Evolutionary conservation across 2,888 invertebrate genomes (phyloP), one percentile per base, ranked within the genome.

Genomic region (Galeruca laticollis): DNA sequence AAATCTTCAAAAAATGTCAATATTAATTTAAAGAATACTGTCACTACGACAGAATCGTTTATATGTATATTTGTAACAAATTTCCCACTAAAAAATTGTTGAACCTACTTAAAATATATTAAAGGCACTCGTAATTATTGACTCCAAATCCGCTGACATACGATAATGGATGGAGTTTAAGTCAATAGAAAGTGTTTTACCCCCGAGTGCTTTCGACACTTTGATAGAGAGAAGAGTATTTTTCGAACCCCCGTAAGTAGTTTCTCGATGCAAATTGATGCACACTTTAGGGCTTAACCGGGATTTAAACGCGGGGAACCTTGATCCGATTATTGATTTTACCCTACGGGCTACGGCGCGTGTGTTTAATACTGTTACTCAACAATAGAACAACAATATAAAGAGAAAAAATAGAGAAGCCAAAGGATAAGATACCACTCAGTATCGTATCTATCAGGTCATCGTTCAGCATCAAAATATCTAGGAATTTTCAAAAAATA

Each of bases 221-320:
- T 80, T 79, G 73, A 80, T 73, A 74, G 73, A 69, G 77, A 75
- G 76, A 73, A 74, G 77, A 81, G 80, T 80, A 79, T 81, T 81
- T 81, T 81, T 77, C 79, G 80, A 81, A 75, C 75, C 80, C 26
- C 79, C 79, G 77, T 79, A 83, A 82, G 82, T 80, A 81, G 82
- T 81, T 82, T 74, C 26, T 26, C 79, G 77, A 84, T 84, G 84
- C 83, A 84, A 84, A 84, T 84, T 82, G 82, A 80, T 78, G 78
- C 81, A 78, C 82, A 81, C 83, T 83, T 83, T 81, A 80, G 76
- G 76, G 82, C 80, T 84, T 83, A 83, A 82, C 81, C 70, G 75
- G 73, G 80, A 79, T 82, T 81, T 77, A 74, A 69, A 70, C 68
- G 76, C 65, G 77, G 75, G 77, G 74, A 69, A 68, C 70, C 69